A percentile compares a stretch with the other conserved stretches of the same genome.
phyloP scores from a whole-genome alignment of 1,140 invertebrate genomes.

The Leptopilina clavipes region DNA sequence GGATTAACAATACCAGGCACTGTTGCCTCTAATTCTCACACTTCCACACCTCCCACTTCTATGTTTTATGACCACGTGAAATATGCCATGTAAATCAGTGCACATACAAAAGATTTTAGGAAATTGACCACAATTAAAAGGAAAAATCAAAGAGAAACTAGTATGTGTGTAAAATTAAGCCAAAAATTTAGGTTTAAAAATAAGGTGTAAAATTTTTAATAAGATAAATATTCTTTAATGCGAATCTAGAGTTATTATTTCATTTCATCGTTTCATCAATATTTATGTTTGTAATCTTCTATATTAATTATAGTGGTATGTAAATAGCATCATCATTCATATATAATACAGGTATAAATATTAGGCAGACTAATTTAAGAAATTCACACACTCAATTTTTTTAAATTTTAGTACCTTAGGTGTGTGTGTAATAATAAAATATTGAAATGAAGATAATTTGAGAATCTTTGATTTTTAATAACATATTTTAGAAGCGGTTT shows the following conservation, averaged over 20 bases:
- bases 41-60: constrained; percentile 49
- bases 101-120: background rate
- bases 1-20: constrained; percentile 62
- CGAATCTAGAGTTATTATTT: background rate
- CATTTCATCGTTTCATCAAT: constrained; percentile 52
- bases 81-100: constrained; percentile 64
- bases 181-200: background rate
- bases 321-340: no score
- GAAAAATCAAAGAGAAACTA: background rate
- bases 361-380: no score
- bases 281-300: constrained; percentile 50
- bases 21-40: constrained; percentile 61
- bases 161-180: background rate
- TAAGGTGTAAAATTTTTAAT: background rate
- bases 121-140: background rate
- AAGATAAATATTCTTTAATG: background rate
- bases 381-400: constrained; percentile 19
- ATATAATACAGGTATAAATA: no score
- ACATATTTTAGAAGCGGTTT: background rate
- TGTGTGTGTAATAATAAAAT: no score
- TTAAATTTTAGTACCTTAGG: background rate
- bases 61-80: constrained; percentile 72
- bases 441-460: background rate
- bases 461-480: background rate
- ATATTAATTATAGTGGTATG: constrained; percentile 25